A percentile compares a stretch with the other conserved stretches of the same genome.
These are phyloP conservation scores for Scaptodrosophila lebanonensis DNA, from an alignment of 1,140 invertebrate species.

Conservation along the genomic window DNA sequence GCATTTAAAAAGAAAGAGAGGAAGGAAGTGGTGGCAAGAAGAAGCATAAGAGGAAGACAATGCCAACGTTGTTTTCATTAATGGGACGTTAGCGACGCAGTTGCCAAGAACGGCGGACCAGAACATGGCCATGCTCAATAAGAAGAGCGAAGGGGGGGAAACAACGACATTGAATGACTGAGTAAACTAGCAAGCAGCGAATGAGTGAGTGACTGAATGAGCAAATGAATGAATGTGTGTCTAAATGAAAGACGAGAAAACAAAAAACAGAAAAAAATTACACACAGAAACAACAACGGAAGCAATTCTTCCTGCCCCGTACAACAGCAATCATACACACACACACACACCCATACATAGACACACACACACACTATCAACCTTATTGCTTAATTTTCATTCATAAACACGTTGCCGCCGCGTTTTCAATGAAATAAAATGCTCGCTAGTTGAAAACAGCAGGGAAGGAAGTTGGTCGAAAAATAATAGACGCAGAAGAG, in stretches of 20 bases:
- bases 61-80: conserved; percentile 74
- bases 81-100: conserved; percentile 62
- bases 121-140: conserved; percentile 39
- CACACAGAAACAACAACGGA: conserved; percentile 62
- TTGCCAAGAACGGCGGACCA: conserved; percentile 55
- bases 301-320: conserved; percentile 67
- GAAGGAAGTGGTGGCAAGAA: conserved; percentile 65
- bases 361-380: conserved; percentile 23
- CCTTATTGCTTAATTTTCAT: conserved; percentile 75
- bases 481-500: conserved; percentile 35
- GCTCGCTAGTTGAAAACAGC: conserved; percentile 30
- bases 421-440: conserved; percentile 65
- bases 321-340: conserved; percentile 11
- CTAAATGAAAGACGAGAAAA: conserved; percentile 50
- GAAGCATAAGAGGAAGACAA: conserved; percentile 45
- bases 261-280: conserved; percentile 13
- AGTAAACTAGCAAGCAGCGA: conserved; percentile 30
- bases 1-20: conserved; percentile 36
- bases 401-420: conserved; percentile 67
- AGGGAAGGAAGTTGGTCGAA: conserved; percentile 49
- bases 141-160: background rate
- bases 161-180: conserved; percentile 50
- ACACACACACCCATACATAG: conserved; percentile 12
- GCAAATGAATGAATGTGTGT: conserved; percentile 62
- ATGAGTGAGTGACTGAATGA: conserved; percentile 47